Evolutionary conservation across 2,888 invertebrate genomes (phyloP).

Genomic region (Scelioninae gen. 1): DNA sequence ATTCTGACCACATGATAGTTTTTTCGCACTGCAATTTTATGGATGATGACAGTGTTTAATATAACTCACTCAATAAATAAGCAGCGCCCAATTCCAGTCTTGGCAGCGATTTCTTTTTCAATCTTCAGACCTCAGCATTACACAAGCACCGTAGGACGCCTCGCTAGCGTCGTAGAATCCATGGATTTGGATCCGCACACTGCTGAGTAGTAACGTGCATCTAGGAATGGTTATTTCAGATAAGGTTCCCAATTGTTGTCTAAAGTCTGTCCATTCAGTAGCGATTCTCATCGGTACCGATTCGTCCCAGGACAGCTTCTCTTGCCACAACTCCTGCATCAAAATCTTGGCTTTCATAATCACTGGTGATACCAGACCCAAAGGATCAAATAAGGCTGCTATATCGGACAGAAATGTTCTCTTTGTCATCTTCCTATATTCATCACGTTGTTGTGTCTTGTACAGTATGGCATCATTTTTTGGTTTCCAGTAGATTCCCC

Average conservation of each 20-base stretch:
- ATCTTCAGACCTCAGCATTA: constrained; percentile 34
- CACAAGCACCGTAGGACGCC: constrained; percentile 13
- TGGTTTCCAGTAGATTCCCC: constrained; percentile 60
- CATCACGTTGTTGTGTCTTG: not conserved
- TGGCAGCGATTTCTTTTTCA: constrained; percentile 39
- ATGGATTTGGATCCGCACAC: constrained; percentile 1
- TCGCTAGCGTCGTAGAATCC: constrained; percentile 29
- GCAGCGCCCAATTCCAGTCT: constrained; percentile 67
- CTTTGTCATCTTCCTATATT: constrained; percentile 20
- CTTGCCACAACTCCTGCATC: constrained; percentile 63
- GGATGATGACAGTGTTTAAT: not conserved
- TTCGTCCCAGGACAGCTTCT: constrained; percentile 68
- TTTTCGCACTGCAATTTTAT: not conserved
- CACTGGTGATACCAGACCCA: constrained; percentile 66
- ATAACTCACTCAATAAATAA: constrained; percentile 6
- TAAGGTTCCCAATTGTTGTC: constrained; percentile 13
- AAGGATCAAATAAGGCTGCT: constrained; percentile 22
- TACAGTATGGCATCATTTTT: constrained; percentile 10
- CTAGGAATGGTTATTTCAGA: not conserved
- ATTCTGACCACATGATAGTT: constrained; percentile 34
- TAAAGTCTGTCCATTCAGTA: constrained; percentile 44
- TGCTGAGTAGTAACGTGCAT: not conserved
- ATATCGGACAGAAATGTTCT: constrained; percentile 13
- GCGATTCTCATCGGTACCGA: constrained; percentile 52
- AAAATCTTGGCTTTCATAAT: constrained; percentile 61